Evolutionary conservation across 2,113 vertebrate genomes (phyloP), one percentile per base, ranked within the genome.

Genomic region (Saguinus imperator): DNA sequence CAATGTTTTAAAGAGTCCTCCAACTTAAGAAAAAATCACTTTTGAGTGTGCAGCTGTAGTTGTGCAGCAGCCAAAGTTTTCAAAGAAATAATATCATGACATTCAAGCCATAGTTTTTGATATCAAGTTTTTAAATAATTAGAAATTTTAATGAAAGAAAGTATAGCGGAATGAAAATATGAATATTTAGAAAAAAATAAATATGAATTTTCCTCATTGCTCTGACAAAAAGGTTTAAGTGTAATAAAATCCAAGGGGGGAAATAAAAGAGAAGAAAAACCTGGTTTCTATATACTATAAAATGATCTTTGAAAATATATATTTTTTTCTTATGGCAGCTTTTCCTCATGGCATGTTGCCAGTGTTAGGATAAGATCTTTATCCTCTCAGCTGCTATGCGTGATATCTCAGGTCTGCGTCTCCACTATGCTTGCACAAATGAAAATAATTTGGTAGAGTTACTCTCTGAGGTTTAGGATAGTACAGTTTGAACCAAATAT

Each of bases 221-320:
- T 82, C 45, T 85, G 29, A 97, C 35, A n/a, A 87, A 89, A 89
- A 35, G 7, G 8, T 81, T 77, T 83, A 92, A 72, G 55, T 25
- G 18, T 68, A 86, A 95, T 86, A 86, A 89, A 96, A 87, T 89
- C 23, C 57, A 50, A 81, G 45, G 40, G 72, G 72, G 57, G 82
- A 21, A 68, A 52, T 52, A 48, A 35, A 27, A 40, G 29, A 40
- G 50, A 70, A 61, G 13, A 55, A 35, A 96, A 93, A 87, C 80
- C 94, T 96, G 93, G 35, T 58, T 97, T 94, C 94, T 80, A 76
- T 70, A 72, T 89, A 58, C 75, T 55, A 95, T 5, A 76, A 90
- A 93, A 94, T 75, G 57, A 87, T 58, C 72, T 97, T 93, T 48
- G 64, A 52, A 87, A 90, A 90, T 70, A 13, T 61, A 17, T 29